These are phyloP conservation scores for Bubo blakistoni DNA, from an alignment of 2,113 vertebrate genomes.

Conservation along the genomic window DNA sequence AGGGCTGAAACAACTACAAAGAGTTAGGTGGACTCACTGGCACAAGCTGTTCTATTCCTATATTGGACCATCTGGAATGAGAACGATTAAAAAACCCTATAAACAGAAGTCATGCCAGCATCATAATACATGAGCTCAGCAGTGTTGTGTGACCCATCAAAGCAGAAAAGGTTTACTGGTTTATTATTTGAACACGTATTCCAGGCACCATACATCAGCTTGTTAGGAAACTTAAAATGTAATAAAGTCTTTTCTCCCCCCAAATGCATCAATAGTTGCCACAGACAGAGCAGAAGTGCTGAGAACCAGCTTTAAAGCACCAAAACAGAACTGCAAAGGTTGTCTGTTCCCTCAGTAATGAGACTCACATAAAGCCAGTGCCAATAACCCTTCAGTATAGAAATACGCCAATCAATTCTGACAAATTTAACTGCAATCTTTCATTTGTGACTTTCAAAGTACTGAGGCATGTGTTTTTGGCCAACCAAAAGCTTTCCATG, in stretches of 20 bases:
- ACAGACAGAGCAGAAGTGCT: slow-evolving; percentile 5
- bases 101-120: background rate
- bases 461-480: background rate
- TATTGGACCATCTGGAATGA: slow-evolving; percentile 20
- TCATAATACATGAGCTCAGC: slow-evolving; percentile 6
- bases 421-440: background rate
- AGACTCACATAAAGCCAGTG: background rate
- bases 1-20: slow-evolving; percentile 65
- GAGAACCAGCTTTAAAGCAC: slow-evolving; percentile 52
- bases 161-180: background rate
- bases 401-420: background rate
- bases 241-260: background rate
- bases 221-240: background rate
- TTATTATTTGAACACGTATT: slow-evolving; percentile 9
- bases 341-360: background rate
- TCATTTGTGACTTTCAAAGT: background rate
- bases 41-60: slow-evolving; percentile 14
- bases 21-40: slow-evolving; percentile 35
- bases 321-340: slow-evolving; percentile 32
- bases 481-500: background rate
- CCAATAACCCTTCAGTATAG: background rate
- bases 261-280: background rate
- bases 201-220: slow-evolving; percentile 23
- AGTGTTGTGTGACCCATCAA: background rate
- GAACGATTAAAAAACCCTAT: background rate